Evolutionary conservation across 2,888 invertebrate species (phyloP), one percentile per base, ranked within the genome.

Genomic region (Cremastobaeus sp.): DNA sequence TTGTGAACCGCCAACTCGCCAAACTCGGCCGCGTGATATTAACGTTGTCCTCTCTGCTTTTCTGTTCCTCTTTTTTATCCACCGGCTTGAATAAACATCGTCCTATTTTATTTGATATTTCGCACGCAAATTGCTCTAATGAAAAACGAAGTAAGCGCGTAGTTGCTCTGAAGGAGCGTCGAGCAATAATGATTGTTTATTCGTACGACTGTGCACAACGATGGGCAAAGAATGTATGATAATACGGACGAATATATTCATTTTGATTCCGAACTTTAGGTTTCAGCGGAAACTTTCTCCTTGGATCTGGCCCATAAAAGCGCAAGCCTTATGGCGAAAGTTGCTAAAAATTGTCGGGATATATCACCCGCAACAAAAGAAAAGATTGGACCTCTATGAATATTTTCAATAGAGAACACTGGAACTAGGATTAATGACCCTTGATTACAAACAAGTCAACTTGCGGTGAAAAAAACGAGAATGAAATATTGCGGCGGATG

Each of bases 1-100:
- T 86, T 86, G 85, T 85, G 85, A 82, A 81, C 82, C 80, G 78
- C 81, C 81, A 81, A 83, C 85, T 82, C 82, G 82, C 79, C 81
- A 80, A 83, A 82, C 81, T 79, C 81, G 80, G 78, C 80, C 78
- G 79, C 81, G 82, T 82, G 83, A 84, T 85, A 85, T 85, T 85
- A 85, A 85, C 85, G 83, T 85, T 84, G 82, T 82, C 81, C 77
- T 74, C 62, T 59, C 77, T 68, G 62, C 39, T 57, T 45, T 47
- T 66, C 62, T 66, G 30, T 41, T 47, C 59, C 55, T 71, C 45
- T 70, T 50, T 70, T 74, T 64, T 64, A 48, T 65, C 66, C 65
- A 48, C 65, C 52, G 48, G 83, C 84, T 84, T 84, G 79, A 83
- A 83, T 83, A 85, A 85, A 85, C 83, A 85, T 79, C 68, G 75